Evolutionary conservation across 2,113 vertebrate species (phyloP).

Genomic region (Gadus macrocephalus): DNA sequence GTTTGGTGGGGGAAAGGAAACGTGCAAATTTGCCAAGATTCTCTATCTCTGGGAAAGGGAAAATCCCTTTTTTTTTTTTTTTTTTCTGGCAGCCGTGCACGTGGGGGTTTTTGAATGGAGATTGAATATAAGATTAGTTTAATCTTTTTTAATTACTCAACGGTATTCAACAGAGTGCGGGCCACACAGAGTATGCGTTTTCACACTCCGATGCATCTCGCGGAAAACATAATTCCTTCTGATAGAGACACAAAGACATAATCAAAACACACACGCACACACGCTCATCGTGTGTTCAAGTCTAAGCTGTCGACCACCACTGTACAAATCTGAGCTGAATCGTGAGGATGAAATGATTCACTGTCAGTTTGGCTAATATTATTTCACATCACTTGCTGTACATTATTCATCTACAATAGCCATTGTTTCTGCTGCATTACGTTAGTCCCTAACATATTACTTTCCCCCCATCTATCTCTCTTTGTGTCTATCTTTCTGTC

Average conservation of each 20-base stretch:
- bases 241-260: neutral
- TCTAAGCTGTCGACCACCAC: too few species aligned
- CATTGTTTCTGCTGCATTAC: neutral
- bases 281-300: too few species aligned
- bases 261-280: too few species aligned
- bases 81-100: neutral
- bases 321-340: too few species aligned
- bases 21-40: constrained; percentile 19
- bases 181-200: neutral
- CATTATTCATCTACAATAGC: neutral
- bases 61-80: neutral
- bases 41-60: constrained; percentile 7
- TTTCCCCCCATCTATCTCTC: neutral
- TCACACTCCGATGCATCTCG: neutral
- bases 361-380: too few species aligned
- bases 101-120: neutral
- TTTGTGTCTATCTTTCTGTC: neutral
- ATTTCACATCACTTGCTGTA: too few species aligned
- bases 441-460: neutral
- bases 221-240: too few species aligned
- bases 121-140: constrained; percentile 5
- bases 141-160: neutral
- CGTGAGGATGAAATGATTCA: too few species aligned
- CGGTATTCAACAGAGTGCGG: neutral
- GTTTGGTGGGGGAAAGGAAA: constrained; percentile 22